phyloP scores from a whole-genome alignment of 2,113 vertebrate genomes.

The Crypturellus undulatus region DNA sequence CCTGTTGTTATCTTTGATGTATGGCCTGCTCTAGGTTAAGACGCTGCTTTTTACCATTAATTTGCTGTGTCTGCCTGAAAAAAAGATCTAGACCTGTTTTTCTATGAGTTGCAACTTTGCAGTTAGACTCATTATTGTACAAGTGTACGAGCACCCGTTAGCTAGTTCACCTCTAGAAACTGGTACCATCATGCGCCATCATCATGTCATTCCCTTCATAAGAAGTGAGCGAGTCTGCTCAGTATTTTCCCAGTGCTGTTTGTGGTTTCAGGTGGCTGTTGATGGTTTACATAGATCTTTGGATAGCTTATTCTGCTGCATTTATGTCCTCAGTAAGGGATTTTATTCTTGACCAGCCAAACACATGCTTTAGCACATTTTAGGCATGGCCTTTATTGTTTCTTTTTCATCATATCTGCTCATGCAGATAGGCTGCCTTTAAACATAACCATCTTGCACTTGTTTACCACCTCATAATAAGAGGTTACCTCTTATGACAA shows the following conservation, averaged over 20 bases:
- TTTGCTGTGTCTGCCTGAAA: not conserved
- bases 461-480: not conserved
- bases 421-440: not conserved
- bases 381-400: not conserved
- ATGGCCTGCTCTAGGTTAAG: not conserved
- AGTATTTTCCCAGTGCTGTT: fast-evolving
- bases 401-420: not conserved
- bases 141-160: not conserved
- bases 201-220: not conserved
- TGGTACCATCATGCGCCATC: not conserved
- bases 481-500: not conserved
- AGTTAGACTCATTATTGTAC: not conserved
- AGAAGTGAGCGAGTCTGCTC: not conserved
- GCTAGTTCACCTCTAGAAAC: not conserved
- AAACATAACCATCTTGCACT: not conserved
- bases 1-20: not conserved
- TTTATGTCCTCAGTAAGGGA: not conserved
- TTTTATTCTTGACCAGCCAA: not conserved
- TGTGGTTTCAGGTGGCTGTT: not conserved
- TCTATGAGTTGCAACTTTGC: not conserved
- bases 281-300: not conserved
- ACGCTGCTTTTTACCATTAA: not conserved
- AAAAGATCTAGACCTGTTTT: not conserved
- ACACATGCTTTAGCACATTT: not conserved
- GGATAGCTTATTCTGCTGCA: not conserved